Conservation (phyloP, 2,888 invertebrate species). For the Panopea generosa region DNA sequence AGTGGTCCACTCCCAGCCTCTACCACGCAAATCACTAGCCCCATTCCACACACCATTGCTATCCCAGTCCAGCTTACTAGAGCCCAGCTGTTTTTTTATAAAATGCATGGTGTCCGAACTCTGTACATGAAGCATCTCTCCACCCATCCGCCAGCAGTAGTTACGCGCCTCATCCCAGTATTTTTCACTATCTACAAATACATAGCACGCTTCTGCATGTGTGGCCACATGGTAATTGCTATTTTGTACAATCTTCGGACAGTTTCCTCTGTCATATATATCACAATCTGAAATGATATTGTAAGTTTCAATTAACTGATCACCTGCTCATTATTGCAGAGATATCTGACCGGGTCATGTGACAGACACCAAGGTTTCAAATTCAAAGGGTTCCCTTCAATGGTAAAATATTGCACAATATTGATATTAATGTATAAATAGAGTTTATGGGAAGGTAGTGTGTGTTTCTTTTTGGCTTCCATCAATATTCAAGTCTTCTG, state of each 20-base stretch:
- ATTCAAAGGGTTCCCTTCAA: too few relatives aligned
- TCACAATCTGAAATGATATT: too few relatives aligned
- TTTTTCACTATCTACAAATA: slow-evolving; percentile 73
- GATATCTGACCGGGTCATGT: too few relatives aligned
- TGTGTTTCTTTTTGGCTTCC: too few relatives aligned
- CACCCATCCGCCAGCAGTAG: slow-evolving; percentile 75
- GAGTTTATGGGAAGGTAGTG: too few relatives aligned
- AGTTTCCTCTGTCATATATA: slow-evolving; percentile 23
- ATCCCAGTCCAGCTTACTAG: slow-evolving; percentile 72
- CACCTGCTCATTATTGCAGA: too few relatives aligned
- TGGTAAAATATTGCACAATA: too few relatives aligned
- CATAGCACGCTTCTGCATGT: slow-evolving; percentile 70
- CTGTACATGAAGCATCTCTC: slow-evolving; percentile 73
- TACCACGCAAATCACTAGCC: slow-evolving; percentile 65
- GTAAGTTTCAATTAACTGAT: too few relatives aligned
- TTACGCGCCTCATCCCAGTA: slow-evolving; percentile 75
- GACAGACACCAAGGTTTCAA: too few relatives aligned
- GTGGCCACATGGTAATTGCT: slow-evolving; percentile 50
- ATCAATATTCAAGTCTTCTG: too few relatives aligned
- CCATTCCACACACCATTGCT: slow-evolving; percentile 79
- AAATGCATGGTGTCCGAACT: slow-evolving; percentile 73
- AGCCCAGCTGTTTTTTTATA: slow-evolving; percentile 64
- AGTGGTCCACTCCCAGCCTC: slow-evolving; percentile 78
- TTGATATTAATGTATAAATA: too few relatives aligned
- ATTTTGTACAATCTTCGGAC: slow-evolving; percentile 60